These are phyloP conservation scores for Saguinus midas DNA, from an alignment of 2,113 vertebrate species.

Conservation along the genomic window DNA sequence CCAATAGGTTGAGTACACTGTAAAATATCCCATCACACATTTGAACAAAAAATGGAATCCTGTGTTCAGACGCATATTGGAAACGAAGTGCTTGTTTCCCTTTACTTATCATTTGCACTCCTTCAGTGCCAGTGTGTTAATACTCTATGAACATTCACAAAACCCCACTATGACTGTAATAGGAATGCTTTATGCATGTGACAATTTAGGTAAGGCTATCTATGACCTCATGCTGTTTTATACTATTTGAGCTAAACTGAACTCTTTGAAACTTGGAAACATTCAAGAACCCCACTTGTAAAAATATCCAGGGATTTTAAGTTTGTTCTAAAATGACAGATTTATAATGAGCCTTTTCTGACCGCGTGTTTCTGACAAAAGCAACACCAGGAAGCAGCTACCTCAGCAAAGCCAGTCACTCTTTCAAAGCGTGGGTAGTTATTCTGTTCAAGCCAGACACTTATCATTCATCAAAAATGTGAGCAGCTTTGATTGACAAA, in stretches of 20 bases:
- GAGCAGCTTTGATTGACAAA: constrained; percentile 35
- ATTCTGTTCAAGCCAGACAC: background rate
- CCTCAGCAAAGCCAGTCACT: background rate
- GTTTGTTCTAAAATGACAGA: background rate
- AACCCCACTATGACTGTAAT: background rate
- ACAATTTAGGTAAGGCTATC: background rate
- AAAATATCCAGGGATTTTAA: constrained; percentile 49
- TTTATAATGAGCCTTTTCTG: constrained; percentile 42
- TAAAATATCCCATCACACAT: background rate
- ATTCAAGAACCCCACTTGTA: constrained; percentile 22
- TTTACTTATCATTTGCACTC: background rate
- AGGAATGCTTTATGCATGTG: background rate
- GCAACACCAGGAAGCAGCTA: constrained; percentile 56
- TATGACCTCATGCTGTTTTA: background rate
- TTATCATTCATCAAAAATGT: background rate
- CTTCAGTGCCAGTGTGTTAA: background rate
- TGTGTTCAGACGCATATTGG: background rate
- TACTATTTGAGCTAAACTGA: background rate
- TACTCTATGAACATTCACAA: background rate
- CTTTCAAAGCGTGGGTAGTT: background rate
- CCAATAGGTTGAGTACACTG: background rate
- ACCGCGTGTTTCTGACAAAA: constrained; percentile 10
- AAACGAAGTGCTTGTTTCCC: background rate
- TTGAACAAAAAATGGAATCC: background rate
- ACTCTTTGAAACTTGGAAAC: constrained; percentile 12